Percentiles rank a stretch among this genome's conserved stretches.
Evolutionary conservation across 92 coral and sea anemone species (phyloP).

Genomic region (Zoanthus sansibaricus): DNA sequence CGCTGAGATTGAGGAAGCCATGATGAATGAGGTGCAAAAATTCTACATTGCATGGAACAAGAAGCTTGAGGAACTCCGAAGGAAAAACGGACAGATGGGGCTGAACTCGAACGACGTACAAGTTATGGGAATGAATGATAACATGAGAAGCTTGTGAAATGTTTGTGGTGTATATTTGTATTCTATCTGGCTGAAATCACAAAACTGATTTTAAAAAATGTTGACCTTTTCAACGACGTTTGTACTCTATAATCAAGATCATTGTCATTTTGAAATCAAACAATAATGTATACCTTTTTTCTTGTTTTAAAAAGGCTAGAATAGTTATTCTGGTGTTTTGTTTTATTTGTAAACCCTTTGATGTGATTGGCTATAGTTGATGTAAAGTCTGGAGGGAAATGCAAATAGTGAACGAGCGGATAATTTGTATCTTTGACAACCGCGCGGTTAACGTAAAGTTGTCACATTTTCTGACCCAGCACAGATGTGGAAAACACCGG

Average conservation of each 20-base stretch:
- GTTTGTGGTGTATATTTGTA: not conserved
- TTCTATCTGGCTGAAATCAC: too few species aligned
- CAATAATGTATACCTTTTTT: not conserved
- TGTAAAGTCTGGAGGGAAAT: not conserved
- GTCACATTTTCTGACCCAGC: not conserved
- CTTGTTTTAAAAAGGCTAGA: not conserved
- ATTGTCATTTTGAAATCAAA: not conserved
- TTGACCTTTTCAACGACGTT: not conserved
- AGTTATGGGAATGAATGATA: constrained; percentile 77
- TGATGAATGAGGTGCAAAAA: constrained; percentile 97
- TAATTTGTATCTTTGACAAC: not conserved
- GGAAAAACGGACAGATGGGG: constrained; percentile 83
- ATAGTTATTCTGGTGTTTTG: not conserved
- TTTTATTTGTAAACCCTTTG: not conserved
- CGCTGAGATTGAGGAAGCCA: constrained; percentile 95
- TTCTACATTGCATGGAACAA: constrained; percentile 98
- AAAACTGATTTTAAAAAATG: too few species aligned
- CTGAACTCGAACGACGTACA: constrained; percentile 70
- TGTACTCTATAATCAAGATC: not conserved
- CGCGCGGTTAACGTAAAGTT: not conserved
- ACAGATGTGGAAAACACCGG: not conserved
- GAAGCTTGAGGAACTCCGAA: constrained; percentile 93
- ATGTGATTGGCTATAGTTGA: not conserved
- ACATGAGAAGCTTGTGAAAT: constrained; percentile 73
- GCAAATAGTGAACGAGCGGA: not conserved